Evolutionary conservation across 2,888 invertebrate species (phyloP).

Genomic region (Anthophora plumipes): DNA sequence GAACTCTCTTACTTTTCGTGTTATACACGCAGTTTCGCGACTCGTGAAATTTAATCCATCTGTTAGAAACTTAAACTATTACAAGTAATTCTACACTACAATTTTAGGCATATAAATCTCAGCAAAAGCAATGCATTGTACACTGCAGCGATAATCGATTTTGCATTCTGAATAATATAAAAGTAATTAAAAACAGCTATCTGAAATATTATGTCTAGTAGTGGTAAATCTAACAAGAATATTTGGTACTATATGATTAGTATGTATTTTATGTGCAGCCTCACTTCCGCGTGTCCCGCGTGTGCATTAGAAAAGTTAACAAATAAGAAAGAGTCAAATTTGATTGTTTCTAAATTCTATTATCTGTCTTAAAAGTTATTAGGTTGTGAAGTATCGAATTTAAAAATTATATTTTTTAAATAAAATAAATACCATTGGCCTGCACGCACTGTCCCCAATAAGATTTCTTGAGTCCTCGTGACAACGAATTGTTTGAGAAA

Average conservation of each 20-base stretch:
- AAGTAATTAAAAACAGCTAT: neutral
- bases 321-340: neutral
- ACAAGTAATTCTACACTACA: slow-evolving; percentile 23
- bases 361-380: neutral
- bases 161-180: neutral
- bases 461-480: too few relatives aligned
- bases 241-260: slow-evolving; percentile 1
- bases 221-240: neutral
- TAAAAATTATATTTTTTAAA: too few relatives aligned
- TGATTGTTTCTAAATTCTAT: neutral
- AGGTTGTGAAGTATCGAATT: too few relatives aligned
- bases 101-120: slow-evolving; percentile 24
- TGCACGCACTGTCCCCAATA: too few relatives aligned
- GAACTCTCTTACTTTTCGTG: too few relatives aligned
- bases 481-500: too few relatives aligned
- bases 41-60: neutral
- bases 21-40: too few relatives aligned
- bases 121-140: neutral
- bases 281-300: neutral
- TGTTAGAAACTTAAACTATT: slow-evolving; percentile 10
- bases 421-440: too few relatives aligned
- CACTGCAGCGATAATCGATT: slow-evolving; percentile 1
- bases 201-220: neutral
- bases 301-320: neutral
- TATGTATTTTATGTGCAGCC: neutral